Evolutionary conservation across 2,113 vertebrate genomes (phyloP).

Genomic region (Panthera tigris): DNA sequence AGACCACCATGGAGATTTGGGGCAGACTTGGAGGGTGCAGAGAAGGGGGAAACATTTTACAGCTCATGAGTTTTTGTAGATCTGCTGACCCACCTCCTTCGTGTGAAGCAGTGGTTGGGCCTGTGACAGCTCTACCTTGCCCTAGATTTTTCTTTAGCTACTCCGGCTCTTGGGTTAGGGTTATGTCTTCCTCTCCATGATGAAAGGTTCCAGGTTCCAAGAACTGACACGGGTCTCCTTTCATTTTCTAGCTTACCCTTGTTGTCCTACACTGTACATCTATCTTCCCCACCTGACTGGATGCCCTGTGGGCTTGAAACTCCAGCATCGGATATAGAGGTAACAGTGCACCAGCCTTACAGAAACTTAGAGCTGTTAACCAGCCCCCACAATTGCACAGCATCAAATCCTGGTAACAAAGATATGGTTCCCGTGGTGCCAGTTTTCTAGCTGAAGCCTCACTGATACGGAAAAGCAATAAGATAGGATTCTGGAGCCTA

Average conservation of each 20-base stretch:
- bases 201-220: neutral
- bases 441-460: neutral
- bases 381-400: neutral
- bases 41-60: neutral
- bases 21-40: neutral
- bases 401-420: neutral
- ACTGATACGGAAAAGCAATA: neutral
- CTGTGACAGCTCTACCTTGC: accelerated
- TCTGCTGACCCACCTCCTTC: neutral
- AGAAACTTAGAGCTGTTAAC: neutral
- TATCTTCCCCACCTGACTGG: neutral
- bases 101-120: neutral
- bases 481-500: neutral
- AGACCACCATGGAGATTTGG: neutral
- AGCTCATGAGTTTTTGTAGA: neutral
- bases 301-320: neutral
- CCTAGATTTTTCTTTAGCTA: neutral
- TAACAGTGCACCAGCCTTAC: neutral
- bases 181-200: too few relatives aligned
- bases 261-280: accelerated
- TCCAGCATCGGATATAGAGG: neutral
- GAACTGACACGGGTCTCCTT: too few relatives aligned
- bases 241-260: neutral
- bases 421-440: neutral
- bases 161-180: neutral